Percentiles rank a stretch among this genome's conserved stretches.
These are phyloP conservation scores for Diprion similis DNA, from an alignment of 1,140 invertebrate genomes.

Conservation along the genomic window DNA sequence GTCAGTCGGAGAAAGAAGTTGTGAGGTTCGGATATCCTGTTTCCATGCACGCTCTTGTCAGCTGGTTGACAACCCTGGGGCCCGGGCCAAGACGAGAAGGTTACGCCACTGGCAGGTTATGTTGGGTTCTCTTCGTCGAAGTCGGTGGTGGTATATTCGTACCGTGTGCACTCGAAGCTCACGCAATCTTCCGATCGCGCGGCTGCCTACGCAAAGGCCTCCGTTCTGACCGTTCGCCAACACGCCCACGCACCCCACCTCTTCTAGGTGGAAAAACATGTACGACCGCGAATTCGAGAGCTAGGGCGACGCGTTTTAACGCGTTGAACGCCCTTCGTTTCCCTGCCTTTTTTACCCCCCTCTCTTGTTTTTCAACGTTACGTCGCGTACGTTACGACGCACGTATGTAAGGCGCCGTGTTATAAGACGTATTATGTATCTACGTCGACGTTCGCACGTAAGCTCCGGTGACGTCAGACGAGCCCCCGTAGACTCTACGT, in stretches of 20 bases:
- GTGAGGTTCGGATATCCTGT: too few species aligned
- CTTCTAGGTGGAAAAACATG: not conserved
- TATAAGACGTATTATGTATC: too few species aligned
- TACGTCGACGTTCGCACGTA: too few species aligned
- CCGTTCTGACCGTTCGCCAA: slow-evolving; percentile 16
- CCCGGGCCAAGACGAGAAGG: slow-evolving; percentile 1
- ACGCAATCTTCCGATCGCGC: slow-evolving; percentile 11
- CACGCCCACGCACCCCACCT: slow-evolving; percentile 4
- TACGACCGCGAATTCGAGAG: slow-evolving; percentile 5
- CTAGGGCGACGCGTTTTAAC: not conserved
- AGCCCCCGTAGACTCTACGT: too few species aligned
- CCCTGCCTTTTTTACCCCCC: not conserved
- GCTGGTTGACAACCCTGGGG: not conserved
- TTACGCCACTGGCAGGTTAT: slow-evolving; percentile 13
- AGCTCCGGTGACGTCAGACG: too few species aligned
- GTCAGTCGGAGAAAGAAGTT: too few species aligned
- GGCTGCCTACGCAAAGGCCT: not conserved
- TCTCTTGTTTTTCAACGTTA: not conserved
- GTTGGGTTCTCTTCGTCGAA: not conserved
- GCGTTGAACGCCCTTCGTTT: not conserved
- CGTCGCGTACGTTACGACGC: too few species aligned
- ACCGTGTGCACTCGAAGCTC: slow-evolving; percentile 14
- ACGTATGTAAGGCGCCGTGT: too few species aligned
- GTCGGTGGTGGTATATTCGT: slow-evolving; percentile 10
- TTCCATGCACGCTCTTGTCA: too few species aligned